Base-by-base conservation (phyloP, 2,888 invertebrate genomes). In the Campaea margaritaria region DNA sequence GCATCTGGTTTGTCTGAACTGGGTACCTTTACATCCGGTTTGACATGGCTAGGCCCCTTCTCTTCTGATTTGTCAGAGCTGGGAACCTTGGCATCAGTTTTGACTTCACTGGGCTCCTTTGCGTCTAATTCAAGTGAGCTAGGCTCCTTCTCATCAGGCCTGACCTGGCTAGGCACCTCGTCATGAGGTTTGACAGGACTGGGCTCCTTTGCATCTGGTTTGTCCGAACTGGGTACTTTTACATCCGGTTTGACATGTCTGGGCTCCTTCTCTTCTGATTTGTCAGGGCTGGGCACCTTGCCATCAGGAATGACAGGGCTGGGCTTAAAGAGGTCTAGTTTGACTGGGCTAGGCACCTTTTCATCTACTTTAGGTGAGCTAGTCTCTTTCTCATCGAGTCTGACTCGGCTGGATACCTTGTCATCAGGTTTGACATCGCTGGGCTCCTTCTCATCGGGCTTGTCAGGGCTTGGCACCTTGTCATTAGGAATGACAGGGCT, bases 401-500 rank as follows among this genome's bases (percentile, higher is more conserved):
- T 38, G 12, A 38, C 38, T 38, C n/a, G 38, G 38, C 41, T 42
- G 5, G 7, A 21, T 10, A 12, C 21, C 12, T 21, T 43, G 21
- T n/a, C n/a, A n/a, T n/a, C n/a, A n/a, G n/a, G n/a, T n/a, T n/a
- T n/a, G n/a, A n/a, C n/a, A n/a, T n/a, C n/a, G n/a, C n/a, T n/a
- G n/a, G n/a, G n/a, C n/a, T n/a, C n/a, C n/a, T n/a, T n/a, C n/a
- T 12, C 43, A 34, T 34, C 34, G 2, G 3, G 11, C 34, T 7
- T 34, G 34, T 5, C 34, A 5, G 34, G 34, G 34, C 34, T 34
- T 11, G 34, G 34, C 11, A 11, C 34, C 10, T 12, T 43, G 4
- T 42, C 49, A 2, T 56, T 49, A 13, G 63, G 60, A 2, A 2
- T n/a, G n/a, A n/a, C n/a, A n/a, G n/a, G n/a, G n/a, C n/a, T n/a